A percentile compares a stretch with the other conserved stretches of the same genome.
Evolutionary conservation across 2,797 vertebrate species (phyloP).

Genomic region (Acestrorhynchus altus): DNA sequence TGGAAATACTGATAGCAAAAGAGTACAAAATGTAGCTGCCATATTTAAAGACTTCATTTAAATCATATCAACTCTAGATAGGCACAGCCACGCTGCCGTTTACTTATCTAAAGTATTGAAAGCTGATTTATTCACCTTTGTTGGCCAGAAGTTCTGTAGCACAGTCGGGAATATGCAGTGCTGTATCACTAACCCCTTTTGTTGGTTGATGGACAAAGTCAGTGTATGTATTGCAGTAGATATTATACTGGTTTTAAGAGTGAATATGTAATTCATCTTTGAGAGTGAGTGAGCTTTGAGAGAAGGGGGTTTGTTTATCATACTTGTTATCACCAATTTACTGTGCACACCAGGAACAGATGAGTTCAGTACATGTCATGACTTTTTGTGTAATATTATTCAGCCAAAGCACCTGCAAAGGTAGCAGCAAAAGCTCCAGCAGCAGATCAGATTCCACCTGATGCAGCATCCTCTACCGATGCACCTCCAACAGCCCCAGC

Average conservation of each 20-base stretch:
- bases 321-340: neutral
- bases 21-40: conserved; percentile 63
- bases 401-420: conserved; percentile 26
- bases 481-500: conserved; percentile 14
- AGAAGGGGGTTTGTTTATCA: no score
- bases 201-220: neutral
- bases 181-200: neutral
- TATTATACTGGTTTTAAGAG: neutral
- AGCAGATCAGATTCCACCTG: conserved; percentile 18
- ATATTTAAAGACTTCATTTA: conserved; percentile 38
- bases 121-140: neutral
- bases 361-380: neutral
- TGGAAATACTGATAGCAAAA: conserved; percentile 65
- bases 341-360: no score
- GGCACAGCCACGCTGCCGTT: neutral
- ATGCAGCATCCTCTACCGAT: conserved; percentile 31
- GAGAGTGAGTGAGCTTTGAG: neutral
- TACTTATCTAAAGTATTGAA: neutral
- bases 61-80: conserved; percentile 16
- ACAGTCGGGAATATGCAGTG: neutral
- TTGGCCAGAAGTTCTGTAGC: neutral
- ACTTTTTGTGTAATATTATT: neutral
- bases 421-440: conserved; percentile 3
- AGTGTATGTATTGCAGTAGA: neutral
- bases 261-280: neutral